Percentiles rank a stretch among this genome's conserved stretches.
phyloP scores from a whole-genome alignment of 2,797 vertebrate genomes.

The Myotis daubentonii region DNA sequence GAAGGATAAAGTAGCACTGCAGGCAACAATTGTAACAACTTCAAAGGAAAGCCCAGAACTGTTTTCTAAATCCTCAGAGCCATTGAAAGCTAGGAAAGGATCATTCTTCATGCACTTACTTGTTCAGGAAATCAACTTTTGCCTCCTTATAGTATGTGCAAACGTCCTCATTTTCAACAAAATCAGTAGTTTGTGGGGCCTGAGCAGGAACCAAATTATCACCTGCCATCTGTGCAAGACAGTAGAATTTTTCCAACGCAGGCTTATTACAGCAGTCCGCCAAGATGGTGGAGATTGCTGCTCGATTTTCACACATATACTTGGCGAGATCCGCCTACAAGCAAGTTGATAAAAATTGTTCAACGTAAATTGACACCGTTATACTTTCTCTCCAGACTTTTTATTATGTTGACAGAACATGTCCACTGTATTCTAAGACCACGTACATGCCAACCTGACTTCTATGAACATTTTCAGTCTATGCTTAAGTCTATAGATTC shows the following conservation, averaged over 20 bases:
- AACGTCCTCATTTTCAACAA: conserved; percentile 75
- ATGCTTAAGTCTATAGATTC: not conserved
- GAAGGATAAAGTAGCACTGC: not conserved
- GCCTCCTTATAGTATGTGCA: conserved; percentile 77
- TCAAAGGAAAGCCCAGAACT: not conserved
- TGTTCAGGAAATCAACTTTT: conserved; percentile 76
- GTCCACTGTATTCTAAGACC: not conserved
- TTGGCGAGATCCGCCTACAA: conserved; percentile 67
- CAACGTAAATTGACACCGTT: not conserved
- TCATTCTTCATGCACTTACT: conserved; percentile 57
- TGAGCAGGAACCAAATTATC: conserved; percentile 74
- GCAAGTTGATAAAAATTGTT: not conserved
- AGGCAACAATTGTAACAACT: not conserved
- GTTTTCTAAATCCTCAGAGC: not conserved
- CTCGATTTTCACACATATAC: conserved; percentile 77
- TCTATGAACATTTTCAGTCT: not conserved
- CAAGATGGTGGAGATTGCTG: conserved; percentile 78
- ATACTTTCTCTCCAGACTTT: not conserved
- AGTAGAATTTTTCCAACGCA: conserved; percentile 67
- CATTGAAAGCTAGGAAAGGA: not conserved
- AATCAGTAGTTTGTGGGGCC: conserved; percentile 56
- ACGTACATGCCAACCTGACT: not conserved
- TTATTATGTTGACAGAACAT: not conserved
- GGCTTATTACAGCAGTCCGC: conserved; percentile 79
- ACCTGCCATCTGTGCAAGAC: not conserved